Conservation (phyloP, 2,888 invertebrate species). For the Cephus runcator region DNA sequence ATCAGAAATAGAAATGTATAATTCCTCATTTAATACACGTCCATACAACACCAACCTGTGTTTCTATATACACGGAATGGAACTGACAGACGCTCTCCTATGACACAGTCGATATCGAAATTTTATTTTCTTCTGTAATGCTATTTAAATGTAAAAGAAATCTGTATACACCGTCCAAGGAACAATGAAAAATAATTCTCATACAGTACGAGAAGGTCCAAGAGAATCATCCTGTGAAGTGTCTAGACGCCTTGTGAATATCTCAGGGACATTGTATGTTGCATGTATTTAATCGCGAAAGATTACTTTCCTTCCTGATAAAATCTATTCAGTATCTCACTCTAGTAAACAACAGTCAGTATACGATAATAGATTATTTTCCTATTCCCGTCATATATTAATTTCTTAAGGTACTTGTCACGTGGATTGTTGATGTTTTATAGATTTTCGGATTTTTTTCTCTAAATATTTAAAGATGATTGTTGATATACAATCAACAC, state of each 20-base stretch:
- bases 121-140: neutral
- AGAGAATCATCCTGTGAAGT: neutral
- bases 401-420: neutral
- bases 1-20: neutral
- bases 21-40: neutral
- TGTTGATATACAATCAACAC: neutral
- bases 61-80: neutral
- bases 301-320: neutral
- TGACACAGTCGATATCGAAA: neutral
- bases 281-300: neutral
- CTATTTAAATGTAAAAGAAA: neutral
- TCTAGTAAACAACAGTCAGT: neutral
- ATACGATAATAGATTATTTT: neutral
- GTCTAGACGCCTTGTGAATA: neutral
- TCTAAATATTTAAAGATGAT: neutral
- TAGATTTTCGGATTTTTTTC: neutral
- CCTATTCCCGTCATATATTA: neutral
- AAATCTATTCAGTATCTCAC: neutral
- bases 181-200: neutral
- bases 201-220: neutral
- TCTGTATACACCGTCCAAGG: neutral
- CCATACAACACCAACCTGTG: neutral
- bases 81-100: neutral
- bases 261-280: neutral
- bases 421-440: neutral